Evolutionary conservation across 35 echinoderm and acorn worm species (phyloP), one percentile per base, ranked within the genome.

Genomic region (Anneissia japonica): DNA sequence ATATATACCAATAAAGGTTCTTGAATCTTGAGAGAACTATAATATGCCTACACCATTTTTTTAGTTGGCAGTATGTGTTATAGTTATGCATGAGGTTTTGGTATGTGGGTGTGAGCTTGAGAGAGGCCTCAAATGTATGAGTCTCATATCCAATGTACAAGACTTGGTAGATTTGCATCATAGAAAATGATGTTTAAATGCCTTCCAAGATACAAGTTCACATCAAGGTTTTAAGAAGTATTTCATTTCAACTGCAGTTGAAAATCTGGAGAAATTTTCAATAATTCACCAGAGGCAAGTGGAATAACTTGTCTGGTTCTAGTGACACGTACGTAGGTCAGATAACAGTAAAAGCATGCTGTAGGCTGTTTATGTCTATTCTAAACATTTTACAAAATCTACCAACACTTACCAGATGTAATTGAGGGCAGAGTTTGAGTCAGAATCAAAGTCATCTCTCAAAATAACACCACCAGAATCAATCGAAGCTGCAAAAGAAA

Each of bases 361-460:
- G 2, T 9, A 23, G 51, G 40, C 40, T 14, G 14, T 43, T 43
- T 43, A 43, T 14, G 14, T 4, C 40, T 43, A 4, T 6, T 43
- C 40, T 14, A 43, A 43, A 43, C 51, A 64, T 16, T n/a, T n/a
- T 64, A 23, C 9, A 64, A 64, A 26, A 26, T 23, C 51, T 12
- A 64, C 51, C 7, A 55, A 30, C n/a, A 94, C 90, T 89, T 75
- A 97, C 94, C 94, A 97, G 16, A 97, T 80, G n/a, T 87, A 90
- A 77, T 89, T 85, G 79, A 64, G 51, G 51, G 51, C 51, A 64
- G 51, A 64, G 51, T 64, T 64, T 26, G 51, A 23, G 51, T 64
- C 51, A 19, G 90, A 89, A 81, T 97, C 94, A 97, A 97, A 97
- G 36, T 97, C 90, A 87, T 97, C 94, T 84, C 94, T 37, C 29